A percentile compares a stretch with the other conserved stretches of the same genome.
Conservation (phyloP, 2,113 vertebrate species). For the Lycaon pictus region DNA sequence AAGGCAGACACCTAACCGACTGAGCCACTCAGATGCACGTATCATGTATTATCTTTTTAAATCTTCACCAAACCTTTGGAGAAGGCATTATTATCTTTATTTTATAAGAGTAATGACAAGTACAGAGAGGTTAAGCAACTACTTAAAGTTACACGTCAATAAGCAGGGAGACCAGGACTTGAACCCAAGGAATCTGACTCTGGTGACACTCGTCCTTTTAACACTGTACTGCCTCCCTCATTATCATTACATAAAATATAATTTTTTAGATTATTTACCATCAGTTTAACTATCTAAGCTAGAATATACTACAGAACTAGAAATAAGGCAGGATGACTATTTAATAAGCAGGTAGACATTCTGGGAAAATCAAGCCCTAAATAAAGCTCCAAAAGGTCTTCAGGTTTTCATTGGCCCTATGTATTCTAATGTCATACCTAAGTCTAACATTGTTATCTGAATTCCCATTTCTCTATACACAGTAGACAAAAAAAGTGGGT, state of each 20-base stretch:
- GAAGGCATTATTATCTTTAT: background rate
- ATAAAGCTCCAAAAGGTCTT: background rate
- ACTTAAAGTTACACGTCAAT: background rate
- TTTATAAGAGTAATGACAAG: background rate
- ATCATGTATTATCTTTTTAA: background rate
- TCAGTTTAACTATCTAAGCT: background rate
- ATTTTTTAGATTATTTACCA: conserved; percentile 23
- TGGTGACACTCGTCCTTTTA: background rate
- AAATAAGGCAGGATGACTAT: background rate
- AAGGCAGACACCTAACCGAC: too few relatives aligned
- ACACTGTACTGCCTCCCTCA: background rate
- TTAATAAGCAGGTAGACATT: conserved; percentile 23
- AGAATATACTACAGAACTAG: background rate
- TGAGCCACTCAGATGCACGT: too few relatives aligned
- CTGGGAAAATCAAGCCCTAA: background rate
- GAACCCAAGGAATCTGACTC: conserved; percentile 25
- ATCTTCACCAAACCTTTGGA: background rate
- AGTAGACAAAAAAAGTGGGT: background rate
- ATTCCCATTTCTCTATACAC: conserved; percentile 8
- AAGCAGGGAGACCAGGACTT: background rate
- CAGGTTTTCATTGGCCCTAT: background rate
- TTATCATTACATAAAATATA: background rate
- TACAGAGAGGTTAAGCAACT: background rate
- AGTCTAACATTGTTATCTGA: background rate
- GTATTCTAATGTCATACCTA: conserved; percentile 17